These are phyloP conservation scores for Chrysopa pallens DNA, from an alignment of 1,140 invertebrate species.

Conservation along the genomic window DNA sequence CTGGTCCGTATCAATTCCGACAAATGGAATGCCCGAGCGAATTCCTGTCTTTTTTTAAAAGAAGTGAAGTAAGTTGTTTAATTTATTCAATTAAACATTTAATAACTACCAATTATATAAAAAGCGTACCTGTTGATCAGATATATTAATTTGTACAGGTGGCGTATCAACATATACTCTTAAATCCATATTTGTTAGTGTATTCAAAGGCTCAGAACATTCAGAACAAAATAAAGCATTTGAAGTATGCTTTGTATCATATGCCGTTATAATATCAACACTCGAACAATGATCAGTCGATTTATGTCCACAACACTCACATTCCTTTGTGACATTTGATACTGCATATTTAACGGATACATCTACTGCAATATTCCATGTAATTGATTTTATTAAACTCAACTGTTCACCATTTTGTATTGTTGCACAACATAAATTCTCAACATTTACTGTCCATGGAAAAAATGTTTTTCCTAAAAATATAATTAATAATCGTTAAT, in stretches of 20 bases:
- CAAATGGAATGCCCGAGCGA: no score
- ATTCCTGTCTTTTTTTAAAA: no score
- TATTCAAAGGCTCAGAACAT: no score
- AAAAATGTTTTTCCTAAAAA: slow-evolving; percentile 14
- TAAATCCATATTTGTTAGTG: slow-evolving; percentile 15
- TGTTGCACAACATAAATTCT: slow-evolving; percentile 32
- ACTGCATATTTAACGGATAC: slow-evolving; percentile 24
- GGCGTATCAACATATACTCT: slow-evolving; percentile 38
- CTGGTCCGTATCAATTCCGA: no score
- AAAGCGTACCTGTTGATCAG: slow-evolving; percentile 27
- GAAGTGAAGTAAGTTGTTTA: no score
- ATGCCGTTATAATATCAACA: no score
- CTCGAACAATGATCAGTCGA: no score
- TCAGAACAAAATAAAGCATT: no score
- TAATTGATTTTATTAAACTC: slow-evolving; percentile 33
- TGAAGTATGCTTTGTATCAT: no score
- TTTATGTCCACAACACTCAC: neutral
- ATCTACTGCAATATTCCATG: slow-evolving; percentile 36
- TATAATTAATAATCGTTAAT: no score
- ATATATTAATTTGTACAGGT: slow-evolving; percentile 30
- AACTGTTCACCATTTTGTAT: slow-evolving; percentile 22
- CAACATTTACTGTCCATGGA: slow-evolving; percentile 34
- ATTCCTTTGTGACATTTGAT: slow-evolving; percentile 8
- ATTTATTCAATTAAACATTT: no score
- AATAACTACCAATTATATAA: no score